Evolutionary conservation across 2,888 invertebrate genomes (phyloP).

Genomic region (Cyrtodaria siliqua): DNA sequence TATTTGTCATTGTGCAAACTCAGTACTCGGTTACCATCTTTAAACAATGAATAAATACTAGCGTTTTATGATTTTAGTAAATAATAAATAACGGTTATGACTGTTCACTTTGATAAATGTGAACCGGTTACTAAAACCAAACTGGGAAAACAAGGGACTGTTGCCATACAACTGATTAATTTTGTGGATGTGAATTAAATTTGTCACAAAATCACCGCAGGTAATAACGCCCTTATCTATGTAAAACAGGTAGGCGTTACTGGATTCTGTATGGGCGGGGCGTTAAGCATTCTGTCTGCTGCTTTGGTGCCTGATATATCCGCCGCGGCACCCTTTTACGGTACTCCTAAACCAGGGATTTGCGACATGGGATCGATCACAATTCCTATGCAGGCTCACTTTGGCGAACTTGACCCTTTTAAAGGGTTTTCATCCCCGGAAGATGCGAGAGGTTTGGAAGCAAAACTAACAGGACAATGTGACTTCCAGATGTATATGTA

Average conservation of each 20-base stretch:
- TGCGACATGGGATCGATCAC: conserved; percentile 77
- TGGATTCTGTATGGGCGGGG: conserved; percentile 85
- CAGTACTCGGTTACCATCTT: no score
- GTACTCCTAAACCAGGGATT: conserved; percentile 73
- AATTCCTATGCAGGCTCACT: conserved; percentile 82
- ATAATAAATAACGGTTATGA: no score
- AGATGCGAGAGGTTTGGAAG: conserved; percentile 69
- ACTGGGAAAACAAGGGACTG: no score
- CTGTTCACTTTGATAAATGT: no score
- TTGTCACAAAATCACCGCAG: no score
- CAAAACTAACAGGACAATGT: conserved; percentile 63
- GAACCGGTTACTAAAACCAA: no score
- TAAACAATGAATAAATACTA: no score
- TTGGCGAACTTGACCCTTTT: conserved; percentile 75
- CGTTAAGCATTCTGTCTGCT: conserved; percentile 77
- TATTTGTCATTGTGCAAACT: no score
- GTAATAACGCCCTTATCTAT: no score
- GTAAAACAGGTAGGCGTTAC: conserved; percentile 82
- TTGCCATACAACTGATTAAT: no score
- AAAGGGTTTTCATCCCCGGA: conserved; percentile 78
- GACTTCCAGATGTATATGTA: conserved; percentile 74
- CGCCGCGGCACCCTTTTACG: conserved; percentile 83
- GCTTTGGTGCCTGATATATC: conserved; percentile 72
- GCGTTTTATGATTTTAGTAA: no score
- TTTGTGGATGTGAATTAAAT: no score